These are phyloP conservation scores for Austrolebias charrua DNA, from an alignment of 2,797 vertebrate genomes.

Conservation along the genomic window DNA sequence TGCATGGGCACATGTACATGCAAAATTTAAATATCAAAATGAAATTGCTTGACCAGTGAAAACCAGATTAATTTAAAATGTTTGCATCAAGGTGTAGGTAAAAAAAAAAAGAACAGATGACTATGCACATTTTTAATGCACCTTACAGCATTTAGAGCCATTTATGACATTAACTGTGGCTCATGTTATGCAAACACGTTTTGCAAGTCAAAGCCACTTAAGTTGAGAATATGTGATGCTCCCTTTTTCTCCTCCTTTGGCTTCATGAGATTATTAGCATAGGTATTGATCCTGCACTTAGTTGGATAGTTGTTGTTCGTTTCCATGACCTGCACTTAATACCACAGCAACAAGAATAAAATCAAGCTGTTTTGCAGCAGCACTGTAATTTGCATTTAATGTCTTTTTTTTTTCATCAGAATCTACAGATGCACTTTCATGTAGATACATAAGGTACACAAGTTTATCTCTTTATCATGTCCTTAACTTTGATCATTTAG, in stretches of 20 bases:
- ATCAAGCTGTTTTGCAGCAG: conserved; percentile 16
- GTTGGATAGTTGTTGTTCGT: conserved; percentile 58
- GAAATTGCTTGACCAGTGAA: conserved; percentile 75
- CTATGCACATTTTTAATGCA: conserved; percentile 73
- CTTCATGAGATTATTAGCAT: conserved; percentile 64
- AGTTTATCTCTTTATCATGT: conserved; percentile 19
- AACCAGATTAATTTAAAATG: conserved; percentile 75
- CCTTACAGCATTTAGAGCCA: conserved; percentile 73
- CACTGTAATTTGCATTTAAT: conserved; percentile 9
- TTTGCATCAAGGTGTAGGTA: conserved; percentile 69
- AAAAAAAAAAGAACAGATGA: conserved; percentile 59
- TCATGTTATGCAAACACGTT: conserved; percentile 78
- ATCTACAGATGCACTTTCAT: conserved; percentile 6
- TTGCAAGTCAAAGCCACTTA: conserved; percentile 74
- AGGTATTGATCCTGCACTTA: conserved; percentile 72
- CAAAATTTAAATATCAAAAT: conserved; percentile 76
- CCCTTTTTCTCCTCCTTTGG: conserved; percentile 45
- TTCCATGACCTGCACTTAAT: conserved; percentile 31
- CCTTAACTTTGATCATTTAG: conserved; percentile 13
- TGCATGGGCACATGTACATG: conserved; percentile 43
- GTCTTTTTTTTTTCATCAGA: conserved; percentile 24
- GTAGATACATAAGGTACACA: no score
- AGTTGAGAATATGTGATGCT: conserved; percentile 57
- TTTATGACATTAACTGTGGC: conserved; percentile 78
- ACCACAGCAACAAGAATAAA: conserved; percentile 25